phyloP scores from a whole-genome alignment of 2,113 vertebrate species.

The Callopanchax toddi region DNA sequence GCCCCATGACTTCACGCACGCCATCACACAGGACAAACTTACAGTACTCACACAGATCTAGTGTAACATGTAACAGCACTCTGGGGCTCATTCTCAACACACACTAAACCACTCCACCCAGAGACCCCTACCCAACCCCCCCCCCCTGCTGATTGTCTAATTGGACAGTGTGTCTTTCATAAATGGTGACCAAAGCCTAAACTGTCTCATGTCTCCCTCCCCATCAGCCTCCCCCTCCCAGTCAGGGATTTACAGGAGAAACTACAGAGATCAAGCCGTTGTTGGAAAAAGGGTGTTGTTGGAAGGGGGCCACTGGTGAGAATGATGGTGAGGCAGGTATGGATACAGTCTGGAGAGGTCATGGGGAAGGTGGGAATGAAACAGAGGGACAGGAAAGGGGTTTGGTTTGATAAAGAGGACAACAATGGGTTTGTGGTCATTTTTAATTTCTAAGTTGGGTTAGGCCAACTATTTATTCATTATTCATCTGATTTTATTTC shows the following conservation, averaged over 20 bases:
- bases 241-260: constrained; percentile 16
- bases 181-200: constrained; percentile 49
- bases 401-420: background rate
- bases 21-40: constrained; percentile 48
- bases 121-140: constrained; percentile 52
- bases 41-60: constrained; percentile 44
- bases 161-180: constrained; percentile 61
- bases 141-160: constrained; percentile 38
- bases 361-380: constrained; percentile 22
- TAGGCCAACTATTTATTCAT: constrained; percentile 74
- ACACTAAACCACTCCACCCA: constrained; percentile 52
- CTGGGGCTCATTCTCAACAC: constrained; percentile 44
- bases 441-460: constrained; percentile 65
- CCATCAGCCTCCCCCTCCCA: constrained; percentile 22
- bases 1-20: constrained; percentile 41
- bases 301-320: too few species aligned
- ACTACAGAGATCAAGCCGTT: background rate
- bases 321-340: too few species aligned
- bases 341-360: background rate
- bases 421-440: constrained; percentile 49
- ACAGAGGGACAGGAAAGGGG: constrained; percentile 42
- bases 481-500: constrained; percentile 74
- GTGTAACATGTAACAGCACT: constrained; percentile 5
- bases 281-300: constrained; percentile 18
- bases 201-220: constrained; percentile 5